A percentile compares a stretch with the other conserved stretches of the same genome.
Evolutionary conservation across 2,113 vertebrate species (phyloP).

Genomic region (Cinclus cinclus): DNA sequence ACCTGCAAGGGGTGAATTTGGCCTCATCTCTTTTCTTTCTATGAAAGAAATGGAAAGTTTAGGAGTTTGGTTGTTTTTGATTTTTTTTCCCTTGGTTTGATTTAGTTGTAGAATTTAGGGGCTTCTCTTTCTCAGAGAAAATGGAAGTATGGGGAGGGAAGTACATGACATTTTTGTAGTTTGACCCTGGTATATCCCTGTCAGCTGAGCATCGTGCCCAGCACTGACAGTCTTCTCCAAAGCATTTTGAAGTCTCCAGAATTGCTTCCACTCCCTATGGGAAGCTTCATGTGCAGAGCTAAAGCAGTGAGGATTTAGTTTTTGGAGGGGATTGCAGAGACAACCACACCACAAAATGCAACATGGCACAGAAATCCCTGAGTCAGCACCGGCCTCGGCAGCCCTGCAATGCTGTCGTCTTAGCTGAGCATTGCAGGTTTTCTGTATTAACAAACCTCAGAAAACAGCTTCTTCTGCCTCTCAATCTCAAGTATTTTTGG

Average conservation of each 20-base stretch:
- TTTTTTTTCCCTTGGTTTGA: background rate
- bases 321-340: background rate
- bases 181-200: background rate
- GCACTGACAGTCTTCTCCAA: background rate
- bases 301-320: background rate
- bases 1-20: background rate
- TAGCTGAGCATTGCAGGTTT: background rate
- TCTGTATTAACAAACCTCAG: background rate
- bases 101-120: constrained; percentile 68
- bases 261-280: background rate
- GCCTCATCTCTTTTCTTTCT: constrained; percentile 83
- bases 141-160: background rate
- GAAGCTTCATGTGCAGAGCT: background rate
- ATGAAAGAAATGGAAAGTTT: constrained; percentile 82
- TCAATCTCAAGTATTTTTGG: background rate
- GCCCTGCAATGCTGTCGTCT: background rate
- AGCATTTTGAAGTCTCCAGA: background rate
- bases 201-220: background rate
- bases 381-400: background rate
- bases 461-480: background rate
- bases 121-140: constrained; percentile 60
- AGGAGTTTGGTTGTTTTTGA: background rate
- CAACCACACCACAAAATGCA: background rate
- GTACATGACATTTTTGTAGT: constrained; percentile 76
- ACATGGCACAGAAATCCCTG: background rate